These are phyloP conservation scores for Clarias fuscus DNA, from an alignment of 2,797 vertebrate species.

Conservation along the genomic window DNA sequence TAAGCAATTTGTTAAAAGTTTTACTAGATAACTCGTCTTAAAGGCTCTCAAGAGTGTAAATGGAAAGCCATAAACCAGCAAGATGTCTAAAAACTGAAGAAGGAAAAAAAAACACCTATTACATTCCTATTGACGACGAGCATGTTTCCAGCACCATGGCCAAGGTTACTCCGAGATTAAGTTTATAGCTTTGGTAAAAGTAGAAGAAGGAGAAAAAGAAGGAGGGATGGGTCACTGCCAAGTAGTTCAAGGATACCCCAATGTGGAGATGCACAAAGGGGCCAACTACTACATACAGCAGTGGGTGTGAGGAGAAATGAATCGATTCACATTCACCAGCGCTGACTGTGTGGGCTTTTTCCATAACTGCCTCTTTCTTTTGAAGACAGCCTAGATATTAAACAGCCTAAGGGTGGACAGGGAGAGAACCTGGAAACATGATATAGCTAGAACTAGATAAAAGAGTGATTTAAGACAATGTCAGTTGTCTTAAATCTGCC, in stretches of 20 bases:
- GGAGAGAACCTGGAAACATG: slow-evolving; percentile 33
- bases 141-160: slow-evolving; percentile 37
- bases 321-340: slow-evolving; percentile 46
- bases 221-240: slow-evolving; percentile 44
- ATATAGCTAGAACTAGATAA: slow-evolving; percentile 36
- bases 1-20: background rate
- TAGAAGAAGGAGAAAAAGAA: background rate
- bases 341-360: slow-evolving; percentile 42
- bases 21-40: background rate
- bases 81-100: background rate
- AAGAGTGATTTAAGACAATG: slow-evolving; percentile 36
- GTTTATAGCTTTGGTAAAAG: slow-evolving; percentile 37
- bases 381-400: slow-evolving; percentile 39
- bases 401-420: slow-evolving; percentile 29
- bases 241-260: slow-evolving; percentile 56
- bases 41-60: background rate
- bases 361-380: slow-evolving; percentile 28
- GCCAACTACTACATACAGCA: slow-evolving; percentile 41
- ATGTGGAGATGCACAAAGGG: slow-evolving; percentile 49
- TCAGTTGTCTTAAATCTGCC: background rate
- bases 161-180: slow-evolving; percentile 45
- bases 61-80: background rate
- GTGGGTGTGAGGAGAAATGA: slow-evolving; percentile 45
- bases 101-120: background rate
- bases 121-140: slow-evolving; percentile 15